Percentiles rank a stretch among this genome's conserved stretches.
Conservation (phyloP, 2,888 invertebrate species). For the Mechanitis messenoides region DNA sequence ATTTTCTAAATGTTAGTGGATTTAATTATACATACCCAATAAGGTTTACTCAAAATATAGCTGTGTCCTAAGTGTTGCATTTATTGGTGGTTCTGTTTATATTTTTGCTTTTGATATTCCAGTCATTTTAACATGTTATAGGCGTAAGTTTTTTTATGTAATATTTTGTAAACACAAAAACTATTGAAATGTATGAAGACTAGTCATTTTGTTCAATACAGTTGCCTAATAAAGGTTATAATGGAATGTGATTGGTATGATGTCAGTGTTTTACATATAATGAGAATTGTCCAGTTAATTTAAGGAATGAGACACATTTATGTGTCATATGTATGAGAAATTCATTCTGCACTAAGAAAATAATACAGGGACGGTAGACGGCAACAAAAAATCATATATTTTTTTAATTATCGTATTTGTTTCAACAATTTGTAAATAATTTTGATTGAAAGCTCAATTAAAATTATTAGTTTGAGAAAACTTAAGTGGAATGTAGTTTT, state of each 20-base stretch:
- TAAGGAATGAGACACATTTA: slow-evolving; percentile 13
- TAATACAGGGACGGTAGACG: too few species aligned
- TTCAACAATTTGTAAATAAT: too few species aligned
- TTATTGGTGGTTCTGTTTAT: slow-evolving; percentile 20
- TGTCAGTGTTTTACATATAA: slow-evolving; percentile 31
- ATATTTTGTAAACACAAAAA: slow-evolving; percentile 12
- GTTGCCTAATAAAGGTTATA: slow-evolving; percentile 20
- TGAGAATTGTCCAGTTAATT: slow-evolving; percentile 31
- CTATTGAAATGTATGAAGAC: slow-evolving; percentile 17
- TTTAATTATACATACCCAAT: neutral
- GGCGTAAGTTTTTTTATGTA: slow-evolving; percentile 3
- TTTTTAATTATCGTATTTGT: too few species aligned
- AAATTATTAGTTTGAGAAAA: too few species aligned
- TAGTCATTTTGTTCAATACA: slow-evolving; percentile 23
- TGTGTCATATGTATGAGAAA: neutral
- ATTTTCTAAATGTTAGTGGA: neutral
- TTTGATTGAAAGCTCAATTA: too few species aligned
- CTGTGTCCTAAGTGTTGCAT: slow-evolving; percentile 26
- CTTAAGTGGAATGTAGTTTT: too few species aligned
- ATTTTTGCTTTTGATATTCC: slow-evolving; percentile 2
- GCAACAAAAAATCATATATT: too few species aligned
- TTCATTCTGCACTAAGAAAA: too few species aligned
- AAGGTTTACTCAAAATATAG: neutral
- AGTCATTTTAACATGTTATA: slow-evolving; percentile 3
- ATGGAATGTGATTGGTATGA: slow-evolving; percentile 8